Percentiles rank a stretch among this genome's conserved stretches.
Conservation (phyloP, 2,797 vertebrate genomes). For the Acridotheres tristis region DNA sequence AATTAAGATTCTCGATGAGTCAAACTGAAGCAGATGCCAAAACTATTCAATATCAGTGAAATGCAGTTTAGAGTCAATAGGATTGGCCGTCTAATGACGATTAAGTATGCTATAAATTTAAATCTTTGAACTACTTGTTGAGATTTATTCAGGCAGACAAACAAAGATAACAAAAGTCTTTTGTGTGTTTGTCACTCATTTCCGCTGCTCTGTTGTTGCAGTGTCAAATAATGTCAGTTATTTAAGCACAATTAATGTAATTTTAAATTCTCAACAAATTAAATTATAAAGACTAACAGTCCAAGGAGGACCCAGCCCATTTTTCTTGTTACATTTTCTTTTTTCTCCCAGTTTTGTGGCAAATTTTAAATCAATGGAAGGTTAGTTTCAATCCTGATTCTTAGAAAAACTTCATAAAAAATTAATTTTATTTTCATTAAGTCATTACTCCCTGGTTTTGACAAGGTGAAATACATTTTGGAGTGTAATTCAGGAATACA, state of each 20-base stretch:
- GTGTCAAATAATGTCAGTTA: conserved; percentile 87
- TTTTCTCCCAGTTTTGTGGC: conserved; percentile 53
- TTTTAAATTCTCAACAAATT: conserved; percentile 88
- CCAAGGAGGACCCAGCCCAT: conserved; percentile 75
- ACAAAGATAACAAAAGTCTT: conserved; percentile 88
- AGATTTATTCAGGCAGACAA: conserved; percentile 88
- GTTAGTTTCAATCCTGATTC: conserved; percentile 48
- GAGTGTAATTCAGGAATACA: neutral
- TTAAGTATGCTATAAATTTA: conserved; percentile 84
- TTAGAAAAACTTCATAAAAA: conserved; percentile 32
- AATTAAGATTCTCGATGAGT: conserved; percentile 66
- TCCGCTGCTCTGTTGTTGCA: conserved; percentile 80
- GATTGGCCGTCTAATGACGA: conserved; percentile 79
- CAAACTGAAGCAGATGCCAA: conserved; percentile 67
- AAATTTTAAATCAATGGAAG: conserved; percentile 71
- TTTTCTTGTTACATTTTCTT: conserved; percentile 65
- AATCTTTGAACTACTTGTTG: conserved; percentile 85
- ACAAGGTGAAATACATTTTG: neutral
- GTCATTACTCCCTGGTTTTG: neutral
- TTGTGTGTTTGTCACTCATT: conserved; percentile 85
- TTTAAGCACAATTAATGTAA: conserved; percentile 87
- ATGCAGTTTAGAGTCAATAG: conserved; percentile 70
- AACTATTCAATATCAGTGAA: conserved; percentile 74
- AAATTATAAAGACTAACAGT: conserved; percentile 81
- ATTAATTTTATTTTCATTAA: conserved; percentile 7